A percentile compares a stretch with the other conserved stretches of the same genome.
These are phyloP conservation scores for Pleuronectes platessa DNA, from an alignment of 2,113 vertebrate species.

Conservation along the genomic window DNA sequence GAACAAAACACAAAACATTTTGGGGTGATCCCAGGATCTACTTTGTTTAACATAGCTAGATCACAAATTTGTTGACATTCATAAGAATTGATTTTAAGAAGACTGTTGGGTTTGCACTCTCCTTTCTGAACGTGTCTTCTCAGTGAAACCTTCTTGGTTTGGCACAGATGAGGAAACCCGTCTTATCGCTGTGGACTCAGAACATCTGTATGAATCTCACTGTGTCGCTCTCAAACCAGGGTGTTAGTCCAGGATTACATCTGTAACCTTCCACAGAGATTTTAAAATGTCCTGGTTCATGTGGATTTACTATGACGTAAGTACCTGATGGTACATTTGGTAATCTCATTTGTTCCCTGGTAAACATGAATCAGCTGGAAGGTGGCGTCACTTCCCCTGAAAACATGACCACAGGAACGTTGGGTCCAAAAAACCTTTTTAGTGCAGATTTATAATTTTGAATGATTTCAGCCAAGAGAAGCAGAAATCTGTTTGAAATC, in stretches of 20 bases:
- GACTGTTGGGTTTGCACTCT: too few relatives aligned
- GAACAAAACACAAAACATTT: too few relatives aligned
- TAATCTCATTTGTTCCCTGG: conserved; percentile 41
- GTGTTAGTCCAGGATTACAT: conserved; percentile 44
- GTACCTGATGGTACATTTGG: background rate
- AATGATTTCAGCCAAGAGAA: background rate
- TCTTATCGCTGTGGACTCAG: background rate
- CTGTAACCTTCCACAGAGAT: conserved; percentile 2
- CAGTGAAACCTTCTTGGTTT: too few relatives aligned
- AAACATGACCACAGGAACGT: background rate
- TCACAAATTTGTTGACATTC: too few relatives aligned
- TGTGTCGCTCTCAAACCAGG: background rate
- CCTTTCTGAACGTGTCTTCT: too few relatives aligned
- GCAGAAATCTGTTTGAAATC: background rate
- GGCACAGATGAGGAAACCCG: background rate
- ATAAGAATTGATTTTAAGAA: too few relatives aligned
- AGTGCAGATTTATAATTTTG: too few relatives aligned
- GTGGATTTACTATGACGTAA: conserved; percentile 44
- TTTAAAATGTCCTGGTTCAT: background rate
- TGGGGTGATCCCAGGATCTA: too few relatives aligned
- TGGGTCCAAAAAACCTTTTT: background rate
- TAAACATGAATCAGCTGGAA: conserved; percentile 16
- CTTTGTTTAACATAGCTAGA: too few relatives aligned
- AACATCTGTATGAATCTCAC: conserved; percentile 42
- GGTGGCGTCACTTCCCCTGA: background rate